These are phyloP conservation scores for Mellilla xanthometata DNA, from an alignment of 2,888 invertebrate genomes.

Conservation along the genomic window DNA sequence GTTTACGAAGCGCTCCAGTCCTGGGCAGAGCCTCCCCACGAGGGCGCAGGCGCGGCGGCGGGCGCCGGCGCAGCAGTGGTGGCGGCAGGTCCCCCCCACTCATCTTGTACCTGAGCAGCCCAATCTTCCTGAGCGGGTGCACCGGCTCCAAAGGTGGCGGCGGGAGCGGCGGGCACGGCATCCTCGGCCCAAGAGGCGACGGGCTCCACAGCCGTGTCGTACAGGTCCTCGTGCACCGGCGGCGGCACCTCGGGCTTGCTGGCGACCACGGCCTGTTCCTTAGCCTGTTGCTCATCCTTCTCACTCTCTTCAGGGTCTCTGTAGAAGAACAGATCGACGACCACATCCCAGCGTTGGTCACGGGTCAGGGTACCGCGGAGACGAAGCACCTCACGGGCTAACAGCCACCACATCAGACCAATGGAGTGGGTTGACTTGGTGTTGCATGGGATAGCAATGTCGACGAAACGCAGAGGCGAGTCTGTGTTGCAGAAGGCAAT, in stretches of 20 bases:
- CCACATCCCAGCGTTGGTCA: constrained; percentile 97
- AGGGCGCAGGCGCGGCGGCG: constrained; percentile 72
- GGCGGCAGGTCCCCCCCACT: too few relatives aligned
- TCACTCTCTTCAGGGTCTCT: constrained; percentile 99
- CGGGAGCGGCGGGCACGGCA: constrained; percentile 51
- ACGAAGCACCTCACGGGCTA: constrained; percentile 97
- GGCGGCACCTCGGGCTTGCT: constrained; percentile 66
- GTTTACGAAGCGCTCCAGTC: constrained; percentile 80
- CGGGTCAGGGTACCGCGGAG: constrained; percentile 96
- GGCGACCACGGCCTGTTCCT: constrained; percentile 85
- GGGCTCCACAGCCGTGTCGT: constrained; percentile 65
- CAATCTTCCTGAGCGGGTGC: constrained; percentile 81
- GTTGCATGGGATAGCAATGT: constrained; percentile 99
- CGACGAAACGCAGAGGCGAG: constrained; percentile 97
- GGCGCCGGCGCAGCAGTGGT: too few relatives aligned
- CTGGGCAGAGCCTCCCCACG: constrained; percentile 84
- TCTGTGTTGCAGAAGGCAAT: constrained; percentile 99
- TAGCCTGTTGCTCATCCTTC: constrained; percentile 96
- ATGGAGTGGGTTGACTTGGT: constrained; percentile 98
- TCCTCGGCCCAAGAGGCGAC: constrained; percentile 74
- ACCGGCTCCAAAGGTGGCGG: constrained; percentile 58
- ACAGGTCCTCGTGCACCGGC: constrained; percentile 71
- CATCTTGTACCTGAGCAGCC: constrained; percentile 78
- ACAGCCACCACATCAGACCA: constrained; percentile 99
- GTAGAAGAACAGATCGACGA: constrained; percentile 99